Evolutionary conservation across 2,888 invertebrate genomes (phyloP).

Genomic region (Villa cingulata): DNA sequence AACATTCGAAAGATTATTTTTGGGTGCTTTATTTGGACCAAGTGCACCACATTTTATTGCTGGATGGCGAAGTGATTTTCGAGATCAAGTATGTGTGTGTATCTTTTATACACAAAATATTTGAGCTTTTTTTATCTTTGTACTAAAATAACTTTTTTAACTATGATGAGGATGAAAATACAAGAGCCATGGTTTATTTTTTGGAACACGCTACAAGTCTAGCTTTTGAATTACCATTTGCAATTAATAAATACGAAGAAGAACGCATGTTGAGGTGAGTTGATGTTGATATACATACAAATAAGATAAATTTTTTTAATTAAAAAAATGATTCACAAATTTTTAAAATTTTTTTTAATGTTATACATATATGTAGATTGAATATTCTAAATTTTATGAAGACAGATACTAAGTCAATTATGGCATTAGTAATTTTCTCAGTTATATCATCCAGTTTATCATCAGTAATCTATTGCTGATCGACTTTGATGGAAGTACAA

Average conservation of each 20-base stretch:
- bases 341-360: no score
- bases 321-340: no score
- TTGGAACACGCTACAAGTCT: slow-evolving; percentile 60
- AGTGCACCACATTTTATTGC: slow-evolving; percentile 68
- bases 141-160: neutral
- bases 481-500: no score
- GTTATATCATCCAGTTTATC: no score
- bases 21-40: slow-evolving; percentile 69
- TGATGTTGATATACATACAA: no score
- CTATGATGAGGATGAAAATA: slow-evolving; percentile 53
- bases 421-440: no score
- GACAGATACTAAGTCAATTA: no score
- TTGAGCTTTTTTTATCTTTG: neutral
- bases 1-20: slow-evolving; percentile 51
- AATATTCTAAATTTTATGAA: no score
- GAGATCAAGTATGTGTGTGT: slow-evolving; percentile 35
- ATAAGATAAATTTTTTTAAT: no score
- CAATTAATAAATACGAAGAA: slow-evolving; percentile 20
- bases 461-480: no score
- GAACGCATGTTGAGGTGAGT: slow-evolving; percentile 31
- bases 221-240: slow-evolving; percentile 42
- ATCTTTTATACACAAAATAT: neutral
- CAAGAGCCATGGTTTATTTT: slow-evolving; percentile 62
- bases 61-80: slow-evolving; percentile 78
- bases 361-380: no score